A percentile compares a stretch with the other conserved stretches of the same genome.
These are phyloP conservation scores for Calyptomena viridis DNA, from an alignment of 2,113 vertebrate genomes.

Conservation along the genomic window DNA sequence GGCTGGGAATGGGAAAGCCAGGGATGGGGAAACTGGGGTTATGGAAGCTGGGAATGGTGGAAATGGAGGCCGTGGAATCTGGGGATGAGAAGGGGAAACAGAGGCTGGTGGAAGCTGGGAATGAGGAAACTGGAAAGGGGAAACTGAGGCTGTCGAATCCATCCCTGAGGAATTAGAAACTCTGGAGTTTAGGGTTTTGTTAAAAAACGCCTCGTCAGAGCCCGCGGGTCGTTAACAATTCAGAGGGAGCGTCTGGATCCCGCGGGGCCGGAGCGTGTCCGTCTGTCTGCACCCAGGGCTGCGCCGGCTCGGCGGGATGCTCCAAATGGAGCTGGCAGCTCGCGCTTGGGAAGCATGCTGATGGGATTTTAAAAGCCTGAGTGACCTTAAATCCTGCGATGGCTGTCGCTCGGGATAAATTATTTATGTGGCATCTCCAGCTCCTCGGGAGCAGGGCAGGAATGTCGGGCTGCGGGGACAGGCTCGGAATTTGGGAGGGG, in stretches of 20 bases:
- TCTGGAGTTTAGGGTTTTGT: background rate
- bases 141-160: background rate
- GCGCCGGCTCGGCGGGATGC: conserved; percentile 16
- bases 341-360: conserved; percentile 17
- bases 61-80: background rate
- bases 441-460: background rate
- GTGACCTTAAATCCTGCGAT: conserved; percentile 48
- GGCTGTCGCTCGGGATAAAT: conserved; percentile 52
- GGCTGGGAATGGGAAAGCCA: background rate
- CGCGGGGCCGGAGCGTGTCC: conserved; percentile 27
- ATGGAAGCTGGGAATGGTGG: background rate
- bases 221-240: conserved; percentile 31
- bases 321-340: conserved; percentile 61
- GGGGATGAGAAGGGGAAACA: background rate
- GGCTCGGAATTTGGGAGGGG: background rate
- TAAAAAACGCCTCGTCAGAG: conserved; percentile 25
- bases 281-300: conserved; percentile 45
- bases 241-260: conserved; percentile 24
- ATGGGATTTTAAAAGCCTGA: conserved; percentile 39
- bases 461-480: background rate
- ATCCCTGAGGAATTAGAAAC: background rate
- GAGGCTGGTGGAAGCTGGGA: background rate
- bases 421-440: conserved; percentile 31
- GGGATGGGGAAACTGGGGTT: background rate
- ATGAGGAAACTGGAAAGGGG: background rate